A percentile compares a stretch with the other conserved stretches of the same genome.
These are phyloP conservation scores for Melanostoma scalare DNA, from an alignment of 2,888 invertebrate genomes.

Conservation along the genomic window DNA sequence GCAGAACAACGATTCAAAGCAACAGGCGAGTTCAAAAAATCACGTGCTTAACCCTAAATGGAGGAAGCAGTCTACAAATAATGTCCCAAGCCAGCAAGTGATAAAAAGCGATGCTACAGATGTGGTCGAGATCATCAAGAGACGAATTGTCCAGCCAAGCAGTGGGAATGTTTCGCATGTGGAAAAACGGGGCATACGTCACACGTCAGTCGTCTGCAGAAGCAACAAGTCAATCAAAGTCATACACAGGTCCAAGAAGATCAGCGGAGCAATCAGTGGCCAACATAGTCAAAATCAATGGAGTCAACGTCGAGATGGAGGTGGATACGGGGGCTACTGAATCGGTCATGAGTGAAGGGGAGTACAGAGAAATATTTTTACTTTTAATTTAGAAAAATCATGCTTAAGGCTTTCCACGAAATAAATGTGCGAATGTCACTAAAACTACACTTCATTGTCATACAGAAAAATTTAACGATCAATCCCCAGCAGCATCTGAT, in stretches of 20 bases:
- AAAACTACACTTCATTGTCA: too few species aligned
- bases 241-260: conserved; percentile 4
- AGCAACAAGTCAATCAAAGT: background rate
- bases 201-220: conserved; percentile 1
- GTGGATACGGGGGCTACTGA: conserved; percentile 19
- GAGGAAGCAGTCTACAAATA: too few species aligned
- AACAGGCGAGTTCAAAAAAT: conserved; percentile 2
- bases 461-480: too few species aligned
- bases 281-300: conserved; percentile 13
- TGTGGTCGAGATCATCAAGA: conserved; percentile 7
- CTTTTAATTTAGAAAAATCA: background rate
- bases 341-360: conserved; percentile 26
- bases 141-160: conserved; percentile 17
- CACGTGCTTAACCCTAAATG: conserved; percentile 2
- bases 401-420: too few species aligned
- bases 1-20: background rate
- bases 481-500: too few species aligned
- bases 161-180: conserved; percentile 28
- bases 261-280: conserved; percentile 5
- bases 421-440: too few species aligned
- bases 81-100: too few species aligned
- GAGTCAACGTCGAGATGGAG: conserved; percentile 26
- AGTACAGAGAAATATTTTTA: conserved; percentile 6
- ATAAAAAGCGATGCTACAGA: too few species aligned
- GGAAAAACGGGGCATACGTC: conserved; percentile 4